Evolutionary conservation across 1,140 invertebrate genomes (phyloP).

Genomic region (Dendroctonus valens): DNA sequence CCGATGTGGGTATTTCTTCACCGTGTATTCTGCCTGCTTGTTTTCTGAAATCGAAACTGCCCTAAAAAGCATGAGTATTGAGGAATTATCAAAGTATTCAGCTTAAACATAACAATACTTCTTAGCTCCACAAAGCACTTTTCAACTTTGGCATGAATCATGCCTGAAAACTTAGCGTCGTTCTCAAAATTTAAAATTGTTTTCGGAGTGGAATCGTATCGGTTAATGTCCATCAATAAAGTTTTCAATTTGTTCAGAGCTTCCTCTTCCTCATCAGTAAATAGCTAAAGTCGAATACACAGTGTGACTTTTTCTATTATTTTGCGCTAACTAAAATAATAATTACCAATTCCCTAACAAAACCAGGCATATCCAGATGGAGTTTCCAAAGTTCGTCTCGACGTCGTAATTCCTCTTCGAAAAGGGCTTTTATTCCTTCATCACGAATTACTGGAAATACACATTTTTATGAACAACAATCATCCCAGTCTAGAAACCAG

Average conservation of each 20-base stretch:
- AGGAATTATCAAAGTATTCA: not conserved
- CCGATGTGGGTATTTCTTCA: not conserved
- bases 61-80: slow-evolving; percentile 3
- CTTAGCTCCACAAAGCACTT: slow-evolving; percentile 8
- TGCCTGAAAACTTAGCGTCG: not conserved
- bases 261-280: slow-evolving; percentile 27
- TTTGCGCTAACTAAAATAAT: not conserved
- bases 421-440: slow-evolving; percentile 19
- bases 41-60: slow-evolving; percentile 12
- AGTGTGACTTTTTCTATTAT: not conserved
- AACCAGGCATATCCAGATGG: slow-evolving; percentile 33
- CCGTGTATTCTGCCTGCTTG: slow-evolving; percentile 5
- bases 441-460: slow-evolving; percentile 3
- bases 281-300: slow-evolving; percentile 11
- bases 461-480: not conserved
- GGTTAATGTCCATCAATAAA: slow-evolving; percentile 6
- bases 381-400: slow-evolving; percentile 29
- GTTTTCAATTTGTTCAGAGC: slow-evolving; percentile 13
- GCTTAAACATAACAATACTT: slow-evolving; percentile 3
- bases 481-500: not conserved
- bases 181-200: slow-evolving; percentile 7
- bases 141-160: slow-evolving; percentile 5
- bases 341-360: slow-evolving; percentile 34
- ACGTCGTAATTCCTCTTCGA: slow-evolving; percentile 13
- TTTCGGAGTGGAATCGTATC: not conserved